Evolutionary conservation across 2,113 vertebrate species (phyloP).

Genomic region (Capreolus pygargus): DNA sequence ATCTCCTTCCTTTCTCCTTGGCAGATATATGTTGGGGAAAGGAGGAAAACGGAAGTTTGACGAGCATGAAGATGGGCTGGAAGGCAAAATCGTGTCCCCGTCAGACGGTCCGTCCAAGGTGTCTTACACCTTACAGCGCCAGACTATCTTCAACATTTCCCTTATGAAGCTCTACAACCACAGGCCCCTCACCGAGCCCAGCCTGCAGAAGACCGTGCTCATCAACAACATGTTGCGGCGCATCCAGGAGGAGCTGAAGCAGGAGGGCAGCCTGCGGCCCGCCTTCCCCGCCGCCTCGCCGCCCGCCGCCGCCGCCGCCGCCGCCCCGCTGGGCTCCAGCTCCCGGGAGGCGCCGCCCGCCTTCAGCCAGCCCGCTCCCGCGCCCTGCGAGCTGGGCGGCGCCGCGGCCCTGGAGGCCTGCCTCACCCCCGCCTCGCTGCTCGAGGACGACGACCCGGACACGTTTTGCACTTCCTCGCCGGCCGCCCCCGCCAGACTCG

Average conservation of each 20-base stretch:
- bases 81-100: conserved; percentile 94
- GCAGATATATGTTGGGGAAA: conserved; percentile 99
- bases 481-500: conserved; percentile 76
- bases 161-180: conserved; percentile 99
- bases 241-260: conserved; percentile 97
- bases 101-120: conserved; percentile 94
- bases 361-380: conserved; percentile 81
- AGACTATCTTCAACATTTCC: conserved; percentile 99
- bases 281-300: conserved; percentile 87
- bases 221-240: conserved; percentile 99
- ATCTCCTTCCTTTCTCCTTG: conserved; percentile 66
- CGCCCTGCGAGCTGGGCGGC: conserved; percentile 76
- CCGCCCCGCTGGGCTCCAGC: conserved; percentile 87
- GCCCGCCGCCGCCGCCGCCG: conserved; percentile 83
- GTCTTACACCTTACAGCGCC: conserved; percentile 98
- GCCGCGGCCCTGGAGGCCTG: conserved; percentile 88
- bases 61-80: conserved; percentile 99
- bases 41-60: conserved; percentile 99
- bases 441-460: conserved; percentile 95
- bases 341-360: conserved; percentile 90
- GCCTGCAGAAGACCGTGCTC: conserved; percentile 95
- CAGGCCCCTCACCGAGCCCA: conserved; percentile 92
- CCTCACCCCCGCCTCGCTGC: conserved; percentile 95
- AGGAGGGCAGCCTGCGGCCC: conserved; percentile 93
- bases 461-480: conserved; percentile 89